Base-by-base conservation (phyloP, 2,113 vertebrate genomes). In the Vireo altiloquus region DNA sequence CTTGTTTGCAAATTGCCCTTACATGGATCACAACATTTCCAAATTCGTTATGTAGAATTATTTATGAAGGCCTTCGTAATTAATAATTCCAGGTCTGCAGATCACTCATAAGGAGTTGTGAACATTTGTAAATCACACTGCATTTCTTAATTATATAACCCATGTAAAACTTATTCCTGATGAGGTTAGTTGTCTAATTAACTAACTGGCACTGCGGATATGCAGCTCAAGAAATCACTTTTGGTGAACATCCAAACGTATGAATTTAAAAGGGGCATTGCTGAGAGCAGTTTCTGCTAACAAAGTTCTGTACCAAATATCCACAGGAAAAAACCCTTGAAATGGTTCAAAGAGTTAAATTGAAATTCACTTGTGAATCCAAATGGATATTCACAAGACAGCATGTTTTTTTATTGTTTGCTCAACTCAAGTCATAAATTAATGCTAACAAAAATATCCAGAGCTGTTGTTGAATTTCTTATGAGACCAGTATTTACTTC, bases 381-480 rank as follows among this genome's bases (percentile, higher is more conserved):
- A 91, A 80, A 66, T 0, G 0, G 69, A 93, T 94, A 95, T 93
- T 94, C 72, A 81, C 61, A 96, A 63, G 88, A 82, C 88, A 94
- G 57, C 52, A 78, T 42, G 5, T 3, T 87, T 87, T 93, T 88
- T 74, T 70, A 83, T 57, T 77, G 87, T 68, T 95, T 92, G 66
- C 88, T 93, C 92, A 91, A 87, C 44, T 91, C 75, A 83, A 91
- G 78, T 65, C 42, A 92, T 91, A 97, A 97, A 97, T 94, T 92
- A 94, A 90, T 90, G 93, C 82, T 94, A 92, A 95, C 2, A 1
- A 94, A 96, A 97, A 93, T 57, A 94, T 81, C 94, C 86, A 74
- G 93, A 95, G 81, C 50, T 84, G 72, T 74, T 82, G 61, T 30
- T 94, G 85, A 92, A 96, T 97, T 90, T 92, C 85, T 89, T 76